Evolutionary conservation across 64 coral and sea anemone genomes (phyloP), one percentile per base, ranked within the genome.

Genomic region (Platygyra sinensis): DNA sequence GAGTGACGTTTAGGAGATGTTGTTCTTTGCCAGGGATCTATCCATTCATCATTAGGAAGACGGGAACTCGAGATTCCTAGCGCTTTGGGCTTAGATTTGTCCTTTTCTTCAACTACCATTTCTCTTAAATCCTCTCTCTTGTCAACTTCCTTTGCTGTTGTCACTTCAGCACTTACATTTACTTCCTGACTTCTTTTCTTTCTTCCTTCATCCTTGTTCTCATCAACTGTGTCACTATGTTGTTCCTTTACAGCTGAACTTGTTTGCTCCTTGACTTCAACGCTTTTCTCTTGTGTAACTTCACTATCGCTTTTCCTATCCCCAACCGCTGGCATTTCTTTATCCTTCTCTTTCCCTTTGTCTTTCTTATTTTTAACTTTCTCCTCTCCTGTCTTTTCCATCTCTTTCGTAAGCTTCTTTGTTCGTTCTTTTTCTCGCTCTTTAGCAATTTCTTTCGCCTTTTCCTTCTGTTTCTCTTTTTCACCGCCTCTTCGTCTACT

Each of bases 1-100:
- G 91, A 71, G 12, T 89, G 92, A 55, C 95, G 91, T 79, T 96
- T 97, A n/a, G 95, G 95, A 36, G 95, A 97, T 19, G 95, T 97
- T 3, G 92, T 88, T 74, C 95, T 83, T 74, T 89, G 88, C 95
- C 95, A 97, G 1, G 95, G 95, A 75, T 97, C 95, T 25, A 89
- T 92, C 95, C 95, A 97, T 22, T 77, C 92, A 60, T 97, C 95
- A 30, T 91, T 97, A 22, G 88, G 89, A 63, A 94, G 80, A 75
- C 95, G 88, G 33, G 91, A 89, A 57, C 90, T 94, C 22, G 95
- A 89, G 50, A 97, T 97, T n/a, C 95, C 92, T 15, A 94, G 30
- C 78, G 75, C 89, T 42, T 86, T 73, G 8, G 91, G 55, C 57
- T 91, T 94, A 22, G 62, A 50, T 87, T 87, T 93, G 2, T 93